Percentiles rank a stretch among this genome's conserved stretches.
phyloP scores from a whole-genome alignment of 2,888 invertebrate genomes.

The Chymomyza procnemis region DNA sequence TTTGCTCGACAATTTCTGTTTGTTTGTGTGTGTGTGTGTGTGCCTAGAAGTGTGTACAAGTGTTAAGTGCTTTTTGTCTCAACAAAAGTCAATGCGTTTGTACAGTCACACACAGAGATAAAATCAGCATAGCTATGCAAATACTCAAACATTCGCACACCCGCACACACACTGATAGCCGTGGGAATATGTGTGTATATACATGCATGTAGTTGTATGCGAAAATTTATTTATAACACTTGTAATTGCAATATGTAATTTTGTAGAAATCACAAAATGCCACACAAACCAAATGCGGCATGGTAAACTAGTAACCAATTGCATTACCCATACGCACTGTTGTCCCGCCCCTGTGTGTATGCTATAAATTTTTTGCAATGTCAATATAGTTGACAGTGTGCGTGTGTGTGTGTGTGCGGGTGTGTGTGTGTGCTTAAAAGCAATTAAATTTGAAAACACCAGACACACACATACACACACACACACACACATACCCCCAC shows the following conservation, averaged over 20 bases:
- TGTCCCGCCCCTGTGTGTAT: constrained; percentile 3
- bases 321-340: constrained; percentile 40
- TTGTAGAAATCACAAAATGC: constrained; percentile 33
- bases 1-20: neutral
- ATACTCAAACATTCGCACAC: constrained; percentile 1
- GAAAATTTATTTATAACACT: constrained; percentile 46
- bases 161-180: no score
- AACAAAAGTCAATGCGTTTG: neutral
- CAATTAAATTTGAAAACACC: constrained; percentile 54
- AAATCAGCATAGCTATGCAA: neutral
- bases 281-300: neutral
- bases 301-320: constrained; percentile 12
- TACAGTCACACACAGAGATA: neutral
- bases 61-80: neutral
- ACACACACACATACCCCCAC: neutral
- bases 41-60: no score
- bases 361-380: constrained; percentile 35
- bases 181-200: neutral
- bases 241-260: constrained; percentile 54
- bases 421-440: constrained; percentile 27
- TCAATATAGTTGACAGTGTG: constrained; percentile 42
- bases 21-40: neutral
- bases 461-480: constrained; percentile 11
- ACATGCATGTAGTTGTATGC: constrained; percentile 25
- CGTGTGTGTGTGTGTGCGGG: neutral